Percentiles rank a stretch among this genome's conserved stretches.
Evolutionary conservation across 2,113 vertebrate genomes (phyloP).

Genomic region (Gambusia affinis): DNA sequence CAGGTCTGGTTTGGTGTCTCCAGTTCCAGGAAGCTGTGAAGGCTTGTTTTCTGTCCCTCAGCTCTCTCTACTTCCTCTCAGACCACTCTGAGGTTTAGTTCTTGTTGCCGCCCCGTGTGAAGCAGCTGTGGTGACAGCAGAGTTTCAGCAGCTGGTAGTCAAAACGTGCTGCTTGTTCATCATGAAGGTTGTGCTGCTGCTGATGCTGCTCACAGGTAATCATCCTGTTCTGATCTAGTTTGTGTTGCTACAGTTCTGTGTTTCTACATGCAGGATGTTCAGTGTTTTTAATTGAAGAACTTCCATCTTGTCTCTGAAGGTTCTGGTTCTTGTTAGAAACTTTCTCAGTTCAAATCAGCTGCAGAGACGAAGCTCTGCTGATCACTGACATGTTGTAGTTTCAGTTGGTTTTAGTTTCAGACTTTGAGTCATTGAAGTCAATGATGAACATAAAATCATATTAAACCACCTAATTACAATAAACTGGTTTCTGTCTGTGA

Average conservation of each 20-base stretch:
- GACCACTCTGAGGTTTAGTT: background rate
- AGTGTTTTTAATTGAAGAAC: too few relatives aligned
- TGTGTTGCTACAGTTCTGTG: background rate
- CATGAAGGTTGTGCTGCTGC: slow-evolving; percentile 37
- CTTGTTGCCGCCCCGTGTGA: background rate
- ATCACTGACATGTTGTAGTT: background rate
- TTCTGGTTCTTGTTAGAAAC: background rate
- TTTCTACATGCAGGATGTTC: background rate
- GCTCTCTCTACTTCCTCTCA: background rate
- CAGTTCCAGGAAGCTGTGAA: background rate
- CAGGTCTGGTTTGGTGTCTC: too few relatives aligned
- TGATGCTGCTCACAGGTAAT: slow-evolving; percentile 45
- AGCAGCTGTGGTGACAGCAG: background rate
- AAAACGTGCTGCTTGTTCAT: background rate
- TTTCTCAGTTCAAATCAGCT: background rate
- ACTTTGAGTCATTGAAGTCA: background rate
- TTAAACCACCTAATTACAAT: background rate
- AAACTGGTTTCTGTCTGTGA: background rate
- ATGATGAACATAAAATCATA: background rate
- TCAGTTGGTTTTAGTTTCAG: background rate
- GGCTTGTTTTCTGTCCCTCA: background rate
- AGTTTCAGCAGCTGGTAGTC: background rate
- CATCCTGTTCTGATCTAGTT: rapidly evolving
- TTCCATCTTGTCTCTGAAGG: too few relatives aligned
- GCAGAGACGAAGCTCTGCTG: background rate